Evolutionary conservation across 2,113 vertebrate genomes (phyloP), one percentile per base, ranked within the genome.

Genomic region (Nanorana parkeri): DNA sequence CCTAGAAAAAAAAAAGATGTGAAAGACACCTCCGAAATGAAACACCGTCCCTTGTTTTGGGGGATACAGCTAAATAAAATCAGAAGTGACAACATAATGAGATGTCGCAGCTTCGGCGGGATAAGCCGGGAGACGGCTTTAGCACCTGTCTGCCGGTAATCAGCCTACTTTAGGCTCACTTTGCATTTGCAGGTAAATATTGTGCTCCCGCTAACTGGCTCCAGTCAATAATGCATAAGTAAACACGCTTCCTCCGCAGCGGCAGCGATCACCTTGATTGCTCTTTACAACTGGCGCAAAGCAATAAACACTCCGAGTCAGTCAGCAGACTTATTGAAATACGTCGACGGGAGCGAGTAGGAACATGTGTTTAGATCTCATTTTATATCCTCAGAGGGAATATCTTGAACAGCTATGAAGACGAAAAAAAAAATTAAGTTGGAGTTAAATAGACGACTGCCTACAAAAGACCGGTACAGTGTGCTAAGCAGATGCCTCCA

Each of bases 1-100:
- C 13, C 41, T 47, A 47, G 11, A 47, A 47, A 47, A 6, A 41
- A 47, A 47, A 47, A 3, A 36, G 6, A 47, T 47, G 41, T 15
- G 41, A 1, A 47, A 47, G 41, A 47, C 41, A 47, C 6, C 41
- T 47, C 41, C 41, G 13, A 47, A 47, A 47, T 47, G 41, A 47
- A 47, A 47, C 41, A 10, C 41, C 1, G 10, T 15, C 13, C 41
- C 13, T 89, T 60, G 17, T 83, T 60, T 90, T 88, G 88, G 61
- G 20, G 29, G 81, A 81, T 52, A 20, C 79, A 83, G 79, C 88
- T 90, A 64, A 51, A 87, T 89, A 75, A 63, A 61, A 52, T 58
- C 13, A 28, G 75, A 64, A 66, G 85, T 90, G 91, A 90, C 88
- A 91, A 87, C 84, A 88, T 92, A 93, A 93, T 89, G 89, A 91